Evolutionary conservation across 2,797 vertebrate genomes (phyloP).

Genomic region (Neosilurus hyrtlii): DNA sequence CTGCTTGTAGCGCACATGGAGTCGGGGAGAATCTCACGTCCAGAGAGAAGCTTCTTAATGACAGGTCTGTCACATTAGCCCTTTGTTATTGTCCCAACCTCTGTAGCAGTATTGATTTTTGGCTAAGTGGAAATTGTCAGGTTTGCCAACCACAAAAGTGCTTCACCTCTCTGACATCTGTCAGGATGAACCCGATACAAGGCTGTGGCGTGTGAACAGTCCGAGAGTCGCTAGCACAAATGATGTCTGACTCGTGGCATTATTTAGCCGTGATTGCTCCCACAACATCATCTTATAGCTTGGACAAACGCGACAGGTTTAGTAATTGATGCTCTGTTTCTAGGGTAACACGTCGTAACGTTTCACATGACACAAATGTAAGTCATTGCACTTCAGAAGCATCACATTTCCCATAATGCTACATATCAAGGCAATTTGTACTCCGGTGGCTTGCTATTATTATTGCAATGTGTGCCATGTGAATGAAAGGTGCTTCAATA

Average conservation of each 20-base stretch:
- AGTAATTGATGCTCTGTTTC: background rate
- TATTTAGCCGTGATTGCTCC: background rate
- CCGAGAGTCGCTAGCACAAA: background rate
- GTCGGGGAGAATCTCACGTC: conserved; percentile 8
- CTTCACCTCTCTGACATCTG: conserved; percentile 25
- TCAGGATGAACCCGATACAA: conserved; percentile 3
- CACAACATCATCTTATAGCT: background rate
- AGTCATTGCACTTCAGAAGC: conserved; percentile 19
- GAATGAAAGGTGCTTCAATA: conserved; percentile 53
- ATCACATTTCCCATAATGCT: conserved; percentile 44
- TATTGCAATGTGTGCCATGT: conserved; percentile 50
- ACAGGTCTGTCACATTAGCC: conserved; percentile 46
- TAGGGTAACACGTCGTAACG: background rate
- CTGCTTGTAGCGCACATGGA: conserved; percentile 10
- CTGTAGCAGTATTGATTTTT: conserved; percentile 43
- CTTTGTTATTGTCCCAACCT: conserved; percentile 36
- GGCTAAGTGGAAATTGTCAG: conserved; percentile 43
- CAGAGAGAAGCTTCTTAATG: conserved; percentile 42
- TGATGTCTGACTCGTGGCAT: conserved; percentile 11
- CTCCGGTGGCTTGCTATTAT: conserved; percentile 47
- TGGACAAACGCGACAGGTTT: background rate
- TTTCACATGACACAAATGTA: conserved; percentile 13
- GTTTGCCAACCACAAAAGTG: conserved; percentile 33
- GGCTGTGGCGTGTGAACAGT: conserved; percentile 17
- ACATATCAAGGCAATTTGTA: conserved; percentile 28